Evolutionary conservation across 2,888 invertebrate species (phyloP).

Genomic region (Trissonchulus sp.): DNA sequence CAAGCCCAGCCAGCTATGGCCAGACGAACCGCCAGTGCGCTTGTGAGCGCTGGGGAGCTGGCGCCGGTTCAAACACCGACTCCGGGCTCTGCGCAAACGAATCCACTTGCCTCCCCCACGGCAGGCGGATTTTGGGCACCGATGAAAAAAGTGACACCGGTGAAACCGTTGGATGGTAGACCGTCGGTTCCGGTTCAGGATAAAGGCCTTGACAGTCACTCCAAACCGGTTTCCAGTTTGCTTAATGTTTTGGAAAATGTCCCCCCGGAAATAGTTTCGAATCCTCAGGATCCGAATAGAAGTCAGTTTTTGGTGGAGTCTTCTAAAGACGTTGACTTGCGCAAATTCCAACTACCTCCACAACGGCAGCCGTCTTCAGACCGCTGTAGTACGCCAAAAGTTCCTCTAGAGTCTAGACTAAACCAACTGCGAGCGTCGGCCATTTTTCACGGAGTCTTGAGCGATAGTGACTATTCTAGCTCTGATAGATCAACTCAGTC

Average conservation of each 20-base stretch:
- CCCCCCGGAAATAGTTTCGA: neutral
- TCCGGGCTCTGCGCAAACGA: neutral
- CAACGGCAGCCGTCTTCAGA: too few relatives aligned
- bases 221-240: too few relatives aligned
- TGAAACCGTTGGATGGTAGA: neutral
- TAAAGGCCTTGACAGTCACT: too few relatives aligned
- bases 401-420: too few relatives aligned
- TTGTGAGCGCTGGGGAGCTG: neutral
- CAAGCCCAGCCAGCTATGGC: neutral
- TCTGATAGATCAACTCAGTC: too few relatives aligned
- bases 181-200: neutral
- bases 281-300: neutral
- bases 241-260: too few relatives aligned
- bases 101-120: neutral
- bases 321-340: neutral
- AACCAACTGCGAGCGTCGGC: too few relatives aligned
- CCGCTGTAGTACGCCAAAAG: too few relatives aligned
- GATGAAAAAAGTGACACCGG: neutral
- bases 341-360: neutral
- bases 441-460: too few relatives aligned
- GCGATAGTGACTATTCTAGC: too few relatives aligned
- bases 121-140: neutral
- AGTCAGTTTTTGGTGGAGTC: neutral
- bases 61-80: neutral
- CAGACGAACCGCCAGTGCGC: neutral